Evolutionary conservation across 2,113 vertebrate genomes (phyloP).

Genomic region (Numenius arquata): DNA sequence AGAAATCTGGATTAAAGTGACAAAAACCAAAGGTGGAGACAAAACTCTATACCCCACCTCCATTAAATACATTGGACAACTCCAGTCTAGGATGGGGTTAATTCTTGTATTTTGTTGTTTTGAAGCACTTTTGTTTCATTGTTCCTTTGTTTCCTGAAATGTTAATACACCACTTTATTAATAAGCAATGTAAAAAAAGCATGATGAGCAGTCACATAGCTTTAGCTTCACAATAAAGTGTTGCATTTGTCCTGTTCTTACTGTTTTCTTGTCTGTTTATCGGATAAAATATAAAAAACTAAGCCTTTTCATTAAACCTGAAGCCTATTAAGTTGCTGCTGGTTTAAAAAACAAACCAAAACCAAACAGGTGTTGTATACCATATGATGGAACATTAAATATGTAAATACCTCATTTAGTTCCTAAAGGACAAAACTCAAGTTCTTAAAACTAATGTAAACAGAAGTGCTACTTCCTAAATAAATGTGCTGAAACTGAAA

Average conservation of each 20-base stretch:
- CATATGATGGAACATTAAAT: neutral
- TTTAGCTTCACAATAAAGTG: slow-evolving; percentile 61
- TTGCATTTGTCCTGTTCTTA: slow-evolving; percentile 24
- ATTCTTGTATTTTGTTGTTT: neutral
- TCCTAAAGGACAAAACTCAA: neutral
- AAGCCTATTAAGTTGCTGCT: slow-evolving; percentile 13
- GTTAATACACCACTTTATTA: slow-evolving; percentile 22
- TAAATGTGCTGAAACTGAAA: slow-evolving; percentile 32
- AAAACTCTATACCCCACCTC: neutral
- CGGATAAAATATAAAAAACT: neutral
- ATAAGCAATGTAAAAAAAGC: slow-evolving; percentile 53
- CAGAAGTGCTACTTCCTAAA: slow-evolving; percentile 35
- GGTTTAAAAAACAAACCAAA: neutral
- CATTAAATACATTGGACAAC: neutral
- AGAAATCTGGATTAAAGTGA: neutral
- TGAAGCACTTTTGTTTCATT: slow-evolving; percentile 15
- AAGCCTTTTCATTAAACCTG: slow-evolving; percentile 8
- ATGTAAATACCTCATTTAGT: neutral
- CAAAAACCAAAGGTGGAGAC: slow-evolving; percentile 32
- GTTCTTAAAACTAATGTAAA: slow-evolving; percentile 33
- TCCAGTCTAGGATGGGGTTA: neutral
- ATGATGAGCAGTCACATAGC: slow-evolving; percentile 43
- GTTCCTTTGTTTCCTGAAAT: slow-evolving; percentile 31
- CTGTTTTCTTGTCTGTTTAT: slow-evolving; percentile 34
- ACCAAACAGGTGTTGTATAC: neutral